Base-by-base conservation (phyloP, 2,797 vertebrate species). In the Adelosebastes latens region DNA sequence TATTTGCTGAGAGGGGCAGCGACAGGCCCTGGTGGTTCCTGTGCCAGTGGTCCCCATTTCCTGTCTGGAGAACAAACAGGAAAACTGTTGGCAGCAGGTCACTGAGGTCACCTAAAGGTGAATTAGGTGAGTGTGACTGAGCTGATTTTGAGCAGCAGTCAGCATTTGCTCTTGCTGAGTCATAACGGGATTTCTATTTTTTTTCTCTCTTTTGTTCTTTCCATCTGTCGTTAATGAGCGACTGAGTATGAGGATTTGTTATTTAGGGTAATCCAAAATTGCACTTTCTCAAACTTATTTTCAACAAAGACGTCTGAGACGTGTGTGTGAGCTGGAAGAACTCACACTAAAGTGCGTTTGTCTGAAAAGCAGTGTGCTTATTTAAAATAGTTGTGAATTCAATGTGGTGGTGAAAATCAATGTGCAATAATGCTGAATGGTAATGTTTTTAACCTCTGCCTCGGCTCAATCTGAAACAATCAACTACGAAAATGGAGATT, bases 121-220 rank as follows among this genome's bases (percentile, higher is more conserved):
- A 89, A 42, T 24, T 4, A 66, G 56, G 24, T 14, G 46, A 83
- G 56, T 1, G 2, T 73, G 68, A 77, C 79, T 39, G 9, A 58
- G 63, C 24, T 83, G 29, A 68, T 76, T 89, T 86, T 89, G 25
- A 73, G 72, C 70, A 60, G 49, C 55, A 79, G 82, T 93, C 89
- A 92, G 92, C 91, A 79, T 80, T 83, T 63, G 7, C 4, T 77
- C 31, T 42, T 88, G 89, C 82, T 82, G 86, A 90, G 71, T 91
- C 76, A 75, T 77, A 56, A 56, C 10, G 22, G 61, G 66, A 6
- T 72, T 69, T 56, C 31, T 61, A 34, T 69, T 72, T 76, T 2
- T 69, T 6, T 36, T 3, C 34, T 36, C 8, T 16, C 46, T 62
- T 59, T 69, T 32, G 12, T 69, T 70, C 8, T 70, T 59, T 65